These are phyloP conservation scores for Lateolabrax maculatus DNA, from an alignment of 2,797 vertebrate species.

Conservation along the genomic window DNA sequence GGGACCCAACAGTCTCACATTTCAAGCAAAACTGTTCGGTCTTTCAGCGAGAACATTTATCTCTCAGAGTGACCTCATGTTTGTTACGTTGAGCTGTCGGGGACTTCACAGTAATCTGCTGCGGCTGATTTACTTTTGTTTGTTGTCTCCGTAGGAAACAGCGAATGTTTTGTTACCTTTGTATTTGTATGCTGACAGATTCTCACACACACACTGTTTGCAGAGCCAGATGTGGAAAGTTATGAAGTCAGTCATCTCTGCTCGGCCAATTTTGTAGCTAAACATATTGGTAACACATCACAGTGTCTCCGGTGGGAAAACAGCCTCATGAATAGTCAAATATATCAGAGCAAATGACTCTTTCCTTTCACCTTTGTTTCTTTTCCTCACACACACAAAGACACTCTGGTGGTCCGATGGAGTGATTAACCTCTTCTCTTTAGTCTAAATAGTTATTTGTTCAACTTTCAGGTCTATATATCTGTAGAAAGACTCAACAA, in stretches of 20 bases:
- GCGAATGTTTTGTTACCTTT: conserved; percentile 23
- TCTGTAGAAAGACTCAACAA: background rate
- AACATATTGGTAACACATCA: conserved; percentile 60
- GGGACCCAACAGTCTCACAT: background rate
- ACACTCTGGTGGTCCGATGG: conserved; percentile 10
- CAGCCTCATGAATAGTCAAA: conserved; percentile 5
- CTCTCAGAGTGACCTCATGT: background rate
- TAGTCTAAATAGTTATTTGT: background rate
- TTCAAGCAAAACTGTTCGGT: background rate
- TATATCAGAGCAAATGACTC: background rate
- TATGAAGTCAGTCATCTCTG: conserved; percentile 48
- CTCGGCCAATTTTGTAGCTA: conserved; percentile 26
- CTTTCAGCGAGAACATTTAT: conserved; percentile 20
- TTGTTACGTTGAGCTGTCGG: background rate
- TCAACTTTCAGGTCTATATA: background rate
- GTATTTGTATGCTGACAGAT: conserved; percentile 17
- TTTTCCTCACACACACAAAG: conserved; percentile 20
- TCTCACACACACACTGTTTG: conserved; percentile 27
- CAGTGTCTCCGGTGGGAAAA: conserved; percentile 14
- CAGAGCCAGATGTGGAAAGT: conserved; percentile 70
- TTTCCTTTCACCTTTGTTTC: background rate
- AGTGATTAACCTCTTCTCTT: conserved; percentile 17
- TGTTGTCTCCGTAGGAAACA: conserved; percentile 35
- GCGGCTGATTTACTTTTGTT: conserved; percentile 12
- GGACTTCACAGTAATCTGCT: conserved; percentile 3